A percentile compares a stretch with the other conserved stretches of the same genome.
These are phyloP conservation scores for Dryomyza anilis DNA, from an alignment of 2,888 invertebrate genomes.

Conservation along the genomic window DNA sequence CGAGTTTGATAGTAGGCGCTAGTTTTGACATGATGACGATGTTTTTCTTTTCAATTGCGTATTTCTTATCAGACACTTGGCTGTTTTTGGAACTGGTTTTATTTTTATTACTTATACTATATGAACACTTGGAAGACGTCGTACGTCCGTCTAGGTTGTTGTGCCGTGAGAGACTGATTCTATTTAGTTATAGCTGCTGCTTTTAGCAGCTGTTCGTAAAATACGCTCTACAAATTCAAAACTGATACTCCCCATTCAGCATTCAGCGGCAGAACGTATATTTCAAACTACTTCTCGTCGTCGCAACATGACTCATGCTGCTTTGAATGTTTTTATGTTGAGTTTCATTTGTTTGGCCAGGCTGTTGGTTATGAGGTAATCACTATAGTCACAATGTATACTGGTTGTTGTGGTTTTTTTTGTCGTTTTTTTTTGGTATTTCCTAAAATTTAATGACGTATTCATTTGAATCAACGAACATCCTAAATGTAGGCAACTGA, in stretches of 20 bases:
- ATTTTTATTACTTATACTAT: background rate
- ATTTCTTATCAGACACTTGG: background rate
- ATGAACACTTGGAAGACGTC: background rate
- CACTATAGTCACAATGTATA: too few species aligned
- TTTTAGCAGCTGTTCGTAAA: background rate
- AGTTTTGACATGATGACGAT: constrained; percentile 30
- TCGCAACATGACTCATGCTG: too few species aligned
- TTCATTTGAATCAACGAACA: too few species aligned
- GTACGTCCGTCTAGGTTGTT: background rate
- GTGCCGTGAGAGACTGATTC: background rate
- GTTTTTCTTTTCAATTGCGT: background rate
- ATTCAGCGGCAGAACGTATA: background rate
- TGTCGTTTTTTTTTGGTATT: too few species aligned
- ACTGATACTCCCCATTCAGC: background rate
- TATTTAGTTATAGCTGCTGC: background rate
- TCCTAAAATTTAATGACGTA: too few species aligned
- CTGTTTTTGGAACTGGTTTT: background rate
- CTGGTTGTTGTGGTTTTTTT: too few species aligned
- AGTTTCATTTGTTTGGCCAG: too few species aligned
- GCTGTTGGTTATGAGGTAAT: too few species aligned
- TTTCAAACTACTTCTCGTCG: background rate
- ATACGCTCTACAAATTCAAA: background rate
- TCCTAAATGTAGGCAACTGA: too few species aligned
- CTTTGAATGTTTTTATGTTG: too few species aligned
- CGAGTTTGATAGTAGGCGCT: constrained; percentile 66